Evolutionary conservation across 2,113 vertebrate species (phyloP), one percentile per base, ranked within the genome.

Genomic region (Saimiri boliviensis): DNA sequence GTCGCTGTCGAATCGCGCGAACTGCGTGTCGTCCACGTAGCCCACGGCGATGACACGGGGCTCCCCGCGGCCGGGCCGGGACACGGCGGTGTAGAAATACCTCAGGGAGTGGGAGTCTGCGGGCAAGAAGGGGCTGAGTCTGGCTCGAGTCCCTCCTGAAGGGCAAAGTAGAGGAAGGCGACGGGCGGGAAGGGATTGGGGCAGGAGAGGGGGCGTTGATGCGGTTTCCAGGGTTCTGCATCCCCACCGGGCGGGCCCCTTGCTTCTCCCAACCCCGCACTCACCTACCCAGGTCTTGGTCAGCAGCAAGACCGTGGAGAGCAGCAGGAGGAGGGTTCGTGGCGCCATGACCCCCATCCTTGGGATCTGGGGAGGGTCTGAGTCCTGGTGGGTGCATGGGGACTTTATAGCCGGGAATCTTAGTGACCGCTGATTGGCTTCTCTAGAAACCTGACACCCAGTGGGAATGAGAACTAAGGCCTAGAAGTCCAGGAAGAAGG

Each of bases 341-440:
- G 1, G 35, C 7, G 45, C n/a, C 45, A 1, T 20, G 27, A 7
- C 23, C 16, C 0, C 23, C 16, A 71, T 80, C 11, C 11, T 30
- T 6, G 21, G 7, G n/a, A 23, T 35, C 30, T 8, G 49, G 47
- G 27, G 52, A n/a, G 8, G 49, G 6, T 7, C 30, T 25, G 21
- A 49, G 21, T 52, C 16, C 6, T 23, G 3, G 7, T 23, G 14
- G 25, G 4, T 4, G 8, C 1, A 37, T 5, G 30, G 0, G 30
- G 11, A 10, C 40, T 60, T 66, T 10, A 25, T 20, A 13, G 25
- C 23, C 16, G 1, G 40, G 56, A 73, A 25, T 6, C n/a, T 4
- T 70, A 5, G 23, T 17, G 30, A 56, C 5, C 5, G 14, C 47
- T 58, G 7, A 86, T 60, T 89, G 80, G 79, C 71, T n/a, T 8